Evolutionary conservation across 1,140 invertebrate species (phyloP), one percentile per base, ranked within the genome.

Genomic region (Drosophila pseudoananassae): DNA sequence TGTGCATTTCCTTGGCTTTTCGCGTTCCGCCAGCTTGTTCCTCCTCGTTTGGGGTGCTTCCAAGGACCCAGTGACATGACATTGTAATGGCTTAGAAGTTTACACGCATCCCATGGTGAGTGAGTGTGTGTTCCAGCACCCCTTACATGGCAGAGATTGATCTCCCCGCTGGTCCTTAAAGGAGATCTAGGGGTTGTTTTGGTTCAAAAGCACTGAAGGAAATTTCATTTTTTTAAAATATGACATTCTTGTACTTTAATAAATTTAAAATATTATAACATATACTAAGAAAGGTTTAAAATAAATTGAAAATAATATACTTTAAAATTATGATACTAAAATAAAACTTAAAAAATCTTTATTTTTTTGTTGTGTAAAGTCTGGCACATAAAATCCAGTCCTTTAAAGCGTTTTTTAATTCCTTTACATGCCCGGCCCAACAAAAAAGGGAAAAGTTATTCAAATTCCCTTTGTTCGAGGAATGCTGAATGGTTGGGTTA

Each of bases 61-160:
- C 83, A 88, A 88, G 84, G 83, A 87, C 83, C 83, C 66, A 87
- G 29, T 87, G 78, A 87, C 83, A 87, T 87, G 83, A 88, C 83
- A 87, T 87, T 87, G 83, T 87, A 87, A 87, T 87, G 81, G 84
- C 72, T 76, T 82, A 69, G 65, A 78, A 78, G 72, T 76, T 78
- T 83, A 83, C 77, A 82, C 82, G 57, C 82, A 84, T 84, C 76
- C 66, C 80, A 68, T 60, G 76, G 80, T 79, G 80, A 46, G 63
- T 57, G 31, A 17, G 58, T 76, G 69, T 76, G 69, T 38, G 45
- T 40, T 33, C 20, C 59, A 49, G 74, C 75, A 83, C 75, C 76
- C 78, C 78, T 76, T 69, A 73, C 74, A 79, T 43, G 38, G 4
- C 63, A n/a, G 4, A 51, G 74, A 47, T 69, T 68, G 64, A 51